Evolutionary conservation across 2,797 vertebrate species (phyloP), one percentile per base, ranked within the genome.

Genomic region (Peromyscus aztecus): DNA sequence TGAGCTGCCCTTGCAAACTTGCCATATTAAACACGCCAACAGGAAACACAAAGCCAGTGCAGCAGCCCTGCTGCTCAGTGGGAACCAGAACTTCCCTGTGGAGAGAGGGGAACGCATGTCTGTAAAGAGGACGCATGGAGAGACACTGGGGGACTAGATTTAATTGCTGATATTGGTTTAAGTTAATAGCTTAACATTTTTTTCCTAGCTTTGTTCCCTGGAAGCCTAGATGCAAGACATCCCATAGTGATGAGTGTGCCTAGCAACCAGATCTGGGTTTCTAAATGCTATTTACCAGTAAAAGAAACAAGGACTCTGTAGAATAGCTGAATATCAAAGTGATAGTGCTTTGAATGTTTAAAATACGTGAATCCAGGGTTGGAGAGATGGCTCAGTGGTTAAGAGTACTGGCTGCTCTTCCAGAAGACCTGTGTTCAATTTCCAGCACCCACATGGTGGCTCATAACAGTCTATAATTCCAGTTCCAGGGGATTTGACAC

Each of bases 221-320:
- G 65, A 63, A 77, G 29, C 63, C 83, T 57, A 11, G 43, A 57
- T 4, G 1, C n/a, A 13, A 13, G 61, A 29, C 43, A 13, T 43
- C 77, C 85, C 37, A 5, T 24, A 40, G 69, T 7, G 2, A 17
- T 0, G 5, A 40, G n/a, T 6, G 3, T n/a, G 4, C 40, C 23
- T 46, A 34, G 69, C 71, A 55, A 6, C 6, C n/a, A 63, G 24
- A 6, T 24, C 76, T 61, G 52, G 16, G 75, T 4, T 37, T 46
- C 52, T 57, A 21, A 37, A 63, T 16, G 37, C 77, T 34, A 3
- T 63, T 63, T 46, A 27, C 23, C 61, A 34, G 40, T 23, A 4
- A 93, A 46, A 49, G 83, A 34, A 57, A 23, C 52, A 17, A 11
- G 14, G n/a, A 8, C 34, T 59, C 75, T 46, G 24, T 21, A 34